Evolutionary conservation across 2,888 invertebrate species (phyloP).

Genomic region (Xylocampa areola): DNA sequence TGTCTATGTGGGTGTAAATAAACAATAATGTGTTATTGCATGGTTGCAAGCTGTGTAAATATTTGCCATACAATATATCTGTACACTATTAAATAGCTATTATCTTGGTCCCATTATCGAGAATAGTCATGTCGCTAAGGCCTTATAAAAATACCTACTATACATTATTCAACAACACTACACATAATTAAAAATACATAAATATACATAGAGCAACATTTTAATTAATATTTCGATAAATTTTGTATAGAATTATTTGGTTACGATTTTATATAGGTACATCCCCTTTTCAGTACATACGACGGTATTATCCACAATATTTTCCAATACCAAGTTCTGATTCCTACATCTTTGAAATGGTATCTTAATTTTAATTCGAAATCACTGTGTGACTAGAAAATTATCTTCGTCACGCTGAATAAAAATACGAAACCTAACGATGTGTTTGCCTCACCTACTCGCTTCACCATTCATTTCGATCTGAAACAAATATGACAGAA

Average conservation of each 20-base stretch:
- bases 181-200: conserved; percentile 2
- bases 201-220: conserved; percentile 5
- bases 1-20: conserved; percentile 1
- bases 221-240: conserved; percentile 2
- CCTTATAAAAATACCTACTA: not conserved
- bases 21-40: conserved; percentile 3
- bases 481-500: conserved; percentile 61
- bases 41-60: conserved; percentile 9
- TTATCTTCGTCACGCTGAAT: conserved; percentile 47
- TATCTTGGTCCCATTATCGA: conserved; percentile 38
- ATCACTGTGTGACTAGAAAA: conserved; percentile 49
- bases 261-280: not conserved
- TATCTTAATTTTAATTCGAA: conserved; percentile 7
- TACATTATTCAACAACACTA: conserved; percentile 4
- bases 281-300: not conserved
- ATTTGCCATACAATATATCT: conserved; percentile 12
- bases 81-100: conserved; percentile 14
- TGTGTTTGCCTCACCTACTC: conserved; percentile 66
- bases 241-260: not conserved
- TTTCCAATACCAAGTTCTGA: not conserved
- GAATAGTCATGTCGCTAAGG: conserved; percentile 9
- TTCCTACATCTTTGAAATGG: not conserved
- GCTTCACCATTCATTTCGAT: conserved; percentile 71
- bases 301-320: conserved; percentile 9
- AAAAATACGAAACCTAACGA: conserved; percentile 20